phyloP scores from a whole-genome alignment of 2,113 vertebrate species.

The Ochotona princeps region DNA sequence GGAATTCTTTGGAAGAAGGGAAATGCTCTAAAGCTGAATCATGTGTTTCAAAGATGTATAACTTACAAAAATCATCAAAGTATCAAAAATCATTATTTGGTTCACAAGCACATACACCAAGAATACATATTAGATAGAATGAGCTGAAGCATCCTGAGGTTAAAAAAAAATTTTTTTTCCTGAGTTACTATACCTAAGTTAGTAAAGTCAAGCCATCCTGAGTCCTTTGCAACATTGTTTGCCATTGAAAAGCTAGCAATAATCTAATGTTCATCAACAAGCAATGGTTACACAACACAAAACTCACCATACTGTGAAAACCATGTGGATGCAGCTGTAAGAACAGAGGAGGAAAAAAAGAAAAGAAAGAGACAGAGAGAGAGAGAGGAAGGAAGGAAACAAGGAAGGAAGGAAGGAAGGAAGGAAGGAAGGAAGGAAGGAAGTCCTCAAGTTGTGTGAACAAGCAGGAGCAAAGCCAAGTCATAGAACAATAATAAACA shows the following conservation, averaged over 20 bases:
- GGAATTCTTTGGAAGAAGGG: neutral
- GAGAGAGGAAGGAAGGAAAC: too few relatives aligned
- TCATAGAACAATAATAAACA: neutral
- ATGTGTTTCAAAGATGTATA: neutral
- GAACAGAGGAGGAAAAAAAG: neutral
- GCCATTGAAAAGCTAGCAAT: neutral
- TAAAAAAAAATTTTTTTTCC: neutral
- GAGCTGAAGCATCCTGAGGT: neutral
- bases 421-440: neutral
- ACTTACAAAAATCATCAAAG: neutral
- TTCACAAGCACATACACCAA: neutral
- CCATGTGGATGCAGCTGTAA: neutral
- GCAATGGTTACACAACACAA: neutral
- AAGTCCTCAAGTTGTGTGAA: neutral
- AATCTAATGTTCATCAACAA: neutral
- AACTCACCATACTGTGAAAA: neutral
- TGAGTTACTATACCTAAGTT: neutral
- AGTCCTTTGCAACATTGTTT: neutral
- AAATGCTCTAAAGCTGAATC: neutral
- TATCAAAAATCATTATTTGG: neutral
- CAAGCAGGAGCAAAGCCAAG: neutral
- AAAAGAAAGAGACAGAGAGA: neutral
- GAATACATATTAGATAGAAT: neutral
- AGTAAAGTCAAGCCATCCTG: neutral
- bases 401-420: neutral